Percentiles rank a stretch among this genome's conserved stretches.
These are phyloP conservation scores for Tipula unca DNA, from an alignment of 2,888 invertebrate species.

Conservation along the genomic window DNA sequence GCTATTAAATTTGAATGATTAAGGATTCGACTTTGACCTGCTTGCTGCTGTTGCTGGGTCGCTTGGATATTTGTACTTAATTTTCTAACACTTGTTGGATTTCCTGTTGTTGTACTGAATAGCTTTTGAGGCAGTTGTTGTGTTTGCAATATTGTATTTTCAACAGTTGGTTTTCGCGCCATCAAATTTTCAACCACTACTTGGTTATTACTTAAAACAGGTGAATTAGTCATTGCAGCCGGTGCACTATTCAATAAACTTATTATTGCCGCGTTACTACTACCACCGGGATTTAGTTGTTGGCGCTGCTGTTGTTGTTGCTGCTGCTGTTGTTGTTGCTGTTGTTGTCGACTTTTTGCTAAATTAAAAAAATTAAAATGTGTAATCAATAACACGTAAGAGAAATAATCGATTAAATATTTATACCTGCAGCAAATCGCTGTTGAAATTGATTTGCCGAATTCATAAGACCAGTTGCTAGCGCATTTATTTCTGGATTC, in stretches of 20 bases:
- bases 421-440: conserved; percentile 44
- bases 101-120: conserved; percentile 31
- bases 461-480: conserved; percentile 73
- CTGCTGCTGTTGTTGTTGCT: conserved; percentile 38
- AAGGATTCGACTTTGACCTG: conserved; percentile 10
- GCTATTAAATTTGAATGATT: conserved; percentile 35
- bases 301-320: conserved; percentile 45
- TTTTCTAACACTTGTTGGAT: conserved; percentile 28
- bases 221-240: conserved; percentile 59
- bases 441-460: conserved; percentile 74
- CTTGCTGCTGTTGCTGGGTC: conserved; percentile 33
- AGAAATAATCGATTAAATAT: conserved; percentile 32
- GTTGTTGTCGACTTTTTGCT: conserved; percentile 30
- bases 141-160: conserved; percentile 23
- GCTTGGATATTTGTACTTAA: conserved; percentile 39
- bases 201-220: conserved; percentile 39
- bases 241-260: conserved; percentile 71
- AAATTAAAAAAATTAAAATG: conserved; percentile 18
- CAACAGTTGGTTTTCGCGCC: background rate
- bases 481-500: conserved; percentile 60
- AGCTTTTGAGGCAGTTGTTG: conserved; percentile 32
- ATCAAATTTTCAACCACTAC: background rate
- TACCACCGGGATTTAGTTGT: conserved; percentile 27
- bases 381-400: conserved; percentile 16
- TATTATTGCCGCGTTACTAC: conserved; percentile 59